Evolutionary conservation across 2,888 invertebrate genomes (phyloP), one percentile per base, ranked within the genome.

Genomic region (Scaptomyza tumidula): DNA sequence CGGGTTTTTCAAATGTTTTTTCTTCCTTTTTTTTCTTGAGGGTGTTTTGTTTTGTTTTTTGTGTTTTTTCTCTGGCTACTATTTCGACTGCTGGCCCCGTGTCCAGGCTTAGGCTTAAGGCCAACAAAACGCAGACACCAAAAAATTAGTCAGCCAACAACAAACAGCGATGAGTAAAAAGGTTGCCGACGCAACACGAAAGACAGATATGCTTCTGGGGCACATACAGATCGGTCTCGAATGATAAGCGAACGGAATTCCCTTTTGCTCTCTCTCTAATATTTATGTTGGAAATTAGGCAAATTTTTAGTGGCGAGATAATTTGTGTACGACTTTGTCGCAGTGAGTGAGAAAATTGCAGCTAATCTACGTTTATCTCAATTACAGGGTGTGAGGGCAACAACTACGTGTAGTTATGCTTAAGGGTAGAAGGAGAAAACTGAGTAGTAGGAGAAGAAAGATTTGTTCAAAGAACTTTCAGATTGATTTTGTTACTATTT

Each of bases 251-350:
- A 3, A 5, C 13, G 13, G 13, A 3, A 16, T 16, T 41, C 4
- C 41, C 33, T 33, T 41, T 39, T n/a, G 50, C 2, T n/a, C 1
- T 9, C 6, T 68, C 59, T 53, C 54, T 48, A 16, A 82, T 90
- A 90, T 90, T 90, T 90, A 90, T 89, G 89, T 81, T 79, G 72
- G 84, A 90, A 90, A 90, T 90, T 90, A 90, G 90, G 90, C 90
- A 88, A 85, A 88, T 85, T 89, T 89, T 90, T 90, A 90, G 90
- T 89, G 88, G 80, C 86, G 85, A 89, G 90, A 90, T 90, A 90
- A 90, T 90, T 90, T 90, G 89, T 90, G 81, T 90, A 88, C 80
- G 88, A 84, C 89, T 88, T 85, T 85, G 84, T 84, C 88, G 78
- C 88, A 88, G 80, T 86, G 85, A 81, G 87, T 86, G 89, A 88